These are phyloP conservation scores for Neoniphon sammara DNA, from an alignment of 2,797 vertebrate species.

Conservation along the genomic window DNA sequence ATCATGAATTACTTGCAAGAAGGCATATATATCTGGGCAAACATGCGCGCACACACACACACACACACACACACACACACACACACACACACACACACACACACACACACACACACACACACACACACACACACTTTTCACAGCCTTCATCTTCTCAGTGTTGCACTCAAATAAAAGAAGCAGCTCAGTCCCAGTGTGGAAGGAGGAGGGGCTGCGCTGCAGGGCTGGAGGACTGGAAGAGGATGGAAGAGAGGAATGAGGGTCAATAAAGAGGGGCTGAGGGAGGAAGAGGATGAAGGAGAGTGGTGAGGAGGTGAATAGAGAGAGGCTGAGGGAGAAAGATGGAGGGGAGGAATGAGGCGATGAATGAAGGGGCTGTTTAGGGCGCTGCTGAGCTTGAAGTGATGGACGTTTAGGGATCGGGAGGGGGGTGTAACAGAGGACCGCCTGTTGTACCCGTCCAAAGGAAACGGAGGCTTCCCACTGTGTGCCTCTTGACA, in stretches of 20 bases:
- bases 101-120: conserved; percentile 12
- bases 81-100: conserved; percentile 16
- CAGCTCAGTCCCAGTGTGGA: neutral
- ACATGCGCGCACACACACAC: conserved; percentile 31
- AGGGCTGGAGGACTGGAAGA: neutral
- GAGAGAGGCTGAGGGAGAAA: neutral
- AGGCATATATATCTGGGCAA: too few species aligned
- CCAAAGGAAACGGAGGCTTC: conserved; percentile 72
- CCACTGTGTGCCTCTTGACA: conserved; percentile 49
- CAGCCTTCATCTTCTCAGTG: conserved; percentile 41
- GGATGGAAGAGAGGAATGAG: conserved; percentile 13
- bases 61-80: conserved; percentile 6
- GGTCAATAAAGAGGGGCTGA: neutral
- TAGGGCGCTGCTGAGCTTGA: conserved; percentile 43
- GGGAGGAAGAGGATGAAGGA: conserved; percentile 43
- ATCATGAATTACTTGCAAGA: neutral
- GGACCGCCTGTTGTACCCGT: conserved; percentile 61
- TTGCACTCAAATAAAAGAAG: conserved; percentile 51
- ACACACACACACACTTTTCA: neutral
- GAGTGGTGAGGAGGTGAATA: neutral
- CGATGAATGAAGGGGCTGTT: conserved; percentile 49
- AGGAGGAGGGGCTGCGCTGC: conserved; percentile 22
- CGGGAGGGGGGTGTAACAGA: conserved; percentile 64
- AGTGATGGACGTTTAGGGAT: conserved; percentile 59
- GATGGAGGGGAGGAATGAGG: too few species aligned